A percentile compares a stretch with the other conserved stretches of the same genome.
Evolutionary conservation across 2,113 vertebrate genomes (phyloP).

Genomic region (Bos taurus): DNA sequence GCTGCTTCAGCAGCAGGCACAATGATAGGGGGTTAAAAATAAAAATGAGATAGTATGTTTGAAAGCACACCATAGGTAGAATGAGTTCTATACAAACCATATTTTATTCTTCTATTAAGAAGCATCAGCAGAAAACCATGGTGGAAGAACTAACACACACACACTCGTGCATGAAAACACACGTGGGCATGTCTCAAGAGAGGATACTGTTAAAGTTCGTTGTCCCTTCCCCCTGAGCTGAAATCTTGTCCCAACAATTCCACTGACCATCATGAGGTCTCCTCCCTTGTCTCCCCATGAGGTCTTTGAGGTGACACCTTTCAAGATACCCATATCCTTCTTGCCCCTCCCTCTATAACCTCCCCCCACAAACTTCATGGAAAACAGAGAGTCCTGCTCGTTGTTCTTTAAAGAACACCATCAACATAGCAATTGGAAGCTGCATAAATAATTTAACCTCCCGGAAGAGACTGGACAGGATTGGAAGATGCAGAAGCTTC

Average conservation of each 20-base stretch:
- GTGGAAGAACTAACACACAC: neutral
- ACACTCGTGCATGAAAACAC: neutral
- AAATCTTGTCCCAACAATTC: neutral
- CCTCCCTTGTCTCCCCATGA: neutral
- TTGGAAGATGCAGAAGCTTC: conserved; percentile 66
- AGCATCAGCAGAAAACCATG: neutral
- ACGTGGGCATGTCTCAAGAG: fast-evolving
- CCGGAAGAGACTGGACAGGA: conserved; percentile 40
- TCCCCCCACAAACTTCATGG: neutral
- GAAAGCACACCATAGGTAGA: neutral
- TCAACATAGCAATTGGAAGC: conserved; percentile 72
- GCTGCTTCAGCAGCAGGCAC: neutral
- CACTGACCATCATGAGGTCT: neutral
- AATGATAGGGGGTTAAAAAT: neutral
- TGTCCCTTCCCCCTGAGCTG: neutral
- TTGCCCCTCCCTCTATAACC: neutral
- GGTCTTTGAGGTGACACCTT: neutral
- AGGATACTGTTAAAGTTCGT: neutral
- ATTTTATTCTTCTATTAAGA: neutral
- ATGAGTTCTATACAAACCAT: neutral
- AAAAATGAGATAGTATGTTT: neutral
- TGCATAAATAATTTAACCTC: conserved; percentile 77
- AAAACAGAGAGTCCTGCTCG: conserved; percentile 25
- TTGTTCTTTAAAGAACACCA: conserved; percentile 43
- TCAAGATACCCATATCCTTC: neutral